phyloP scores from a whole-genome alignment of 2,888 invertebrate genomes.

The Isoperla grammatica region DNA sequence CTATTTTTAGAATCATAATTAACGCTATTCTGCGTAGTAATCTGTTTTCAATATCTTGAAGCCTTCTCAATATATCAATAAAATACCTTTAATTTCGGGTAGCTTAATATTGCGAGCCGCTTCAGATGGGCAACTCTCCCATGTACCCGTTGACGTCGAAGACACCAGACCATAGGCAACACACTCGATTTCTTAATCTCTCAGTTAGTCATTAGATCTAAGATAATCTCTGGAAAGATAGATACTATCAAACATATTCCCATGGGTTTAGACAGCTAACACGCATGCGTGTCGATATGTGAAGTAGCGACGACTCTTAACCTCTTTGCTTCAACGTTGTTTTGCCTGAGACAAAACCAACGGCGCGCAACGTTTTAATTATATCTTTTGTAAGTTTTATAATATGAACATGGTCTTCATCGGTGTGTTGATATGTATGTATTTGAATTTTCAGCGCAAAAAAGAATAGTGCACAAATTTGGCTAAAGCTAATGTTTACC shows the following conservation, averaged over 20 bases:
- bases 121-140: no score
- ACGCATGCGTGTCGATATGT: constrained; percentile 8
- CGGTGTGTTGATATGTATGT: background rate
- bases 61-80: no score
- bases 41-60: no score
- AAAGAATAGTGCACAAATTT: no score
- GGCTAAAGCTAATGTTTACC: no score
- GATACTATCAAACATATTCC: background rate
- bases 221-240: background rate
- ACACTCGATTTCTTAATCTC: no score
- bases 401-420: constrained; percentile 4
- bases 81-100: no score
- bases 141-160: background rate
- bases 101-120: no score
- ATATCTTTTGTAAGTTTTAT: constrained; percentile 5
- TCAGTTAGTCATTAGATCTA: background rate
- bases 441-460: no score
- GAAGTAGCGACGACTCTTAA: background rate
- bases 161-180: no score
- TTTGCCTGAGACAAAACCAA: constrained; percentile 13
- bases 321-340: background rate
- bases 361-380: constrained; percentile 1
- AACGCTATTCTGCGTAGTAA: no score
- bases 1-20: no score
- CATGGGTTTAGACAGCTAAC: background rate